phyloP scores from a whole-genome alignment of 2,888 invertebrate genomes.

The Coenonympha arcania region DNA sequence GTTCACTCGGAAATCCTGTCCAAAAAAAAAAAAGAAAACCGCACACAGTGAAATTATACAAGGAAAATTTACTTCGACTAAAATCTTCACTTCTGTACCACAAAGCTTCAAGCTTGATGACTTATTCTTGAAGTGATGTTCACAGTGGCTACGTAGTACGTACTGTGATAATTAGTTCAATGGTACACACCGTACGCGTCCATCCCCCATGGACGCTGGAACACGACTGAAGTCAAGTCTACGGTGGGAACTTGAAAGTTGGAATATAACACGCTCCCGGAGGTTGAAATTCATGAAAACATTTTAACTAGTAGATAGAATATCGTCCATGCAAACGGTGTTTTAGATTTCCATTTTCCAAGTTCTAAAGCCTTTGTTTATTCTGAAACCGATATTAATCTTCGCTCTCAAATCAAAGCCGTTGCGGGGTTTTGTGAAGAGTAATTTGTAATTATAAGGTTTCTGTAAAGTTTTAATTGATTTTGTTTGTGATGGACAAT shows the following conservation, averaged over 20 bases:
- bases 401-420: background rate
- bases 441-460: background rate
- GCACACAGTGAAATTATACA: conserved; percentile 1
- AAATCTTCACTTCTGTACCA: conserved; percentile 5
- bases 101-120: conserved; percentile 1
- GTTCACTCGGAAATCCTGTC: conserved; percentile 37
- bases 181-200: conserved; percentile 36
- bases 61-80: background rate
- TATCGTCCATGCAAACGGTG: conserved; percentile 2
- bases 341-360: background rate
- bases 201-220: conserved; percentile 39
- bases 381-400: background rate
- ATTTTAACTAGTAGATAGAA: background rate
- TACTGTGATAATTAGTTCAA: conserved; percentile 32
- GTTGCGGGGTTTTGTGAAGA: background rate
- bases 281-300: conserved; percentile 21
- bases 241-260: conserved; percentile 25
- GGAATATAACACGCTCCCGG: conserved; percentile 26
- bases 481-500: too few relatives aligned
- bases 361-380: background rate
- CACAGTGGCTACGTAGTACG: conserved; percentile 35
- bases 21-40: conserved; percentile 16
- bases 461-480: background rate
- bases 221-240: conserved; percentile 43
- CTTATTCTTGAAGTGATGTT: conserved; percentile 10